Evolutionary conservation across 2,888 invertebrate species (phyloP).

Genomic region (Campoplex capitator): DNA sequence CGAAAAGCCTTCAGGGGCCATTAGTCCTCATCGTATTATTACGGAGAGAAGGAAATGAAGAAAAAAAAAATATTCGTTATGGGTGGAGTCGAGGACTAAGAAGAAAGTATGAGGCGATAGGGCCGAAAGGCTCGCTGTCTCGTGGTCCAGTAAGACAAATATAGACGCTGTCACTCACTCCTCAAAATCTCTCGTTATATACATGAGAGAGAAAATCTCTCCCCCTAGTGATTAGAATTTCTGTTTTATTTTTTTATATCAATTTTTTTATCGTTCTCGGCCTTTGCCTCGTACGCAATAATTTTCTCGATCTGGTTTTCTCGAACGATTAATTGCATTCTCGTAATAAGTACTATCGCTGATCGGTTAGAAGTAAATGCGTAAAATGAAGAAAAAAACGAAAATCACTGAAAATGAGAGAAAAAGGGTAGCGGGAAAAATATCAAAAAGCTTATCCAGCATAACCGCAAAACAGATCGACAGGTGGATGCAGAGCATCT

Average conservation of each 20-base stretch:
- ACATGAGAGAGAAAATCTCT: slow-evolving; percentile 18
- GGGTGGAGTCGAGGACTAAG: slow-evolving; percentile 50
- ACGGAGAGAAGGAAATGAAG: neutral
- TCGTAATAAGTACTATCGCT: slow-evolving; percentile 59
- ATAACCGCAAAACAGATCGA: slow-evolving; percentile 34
- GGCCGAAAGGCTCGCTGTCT: slow-evolving; percentile 40
- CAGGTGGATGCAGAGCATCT: slow-evolving; percentile 44
- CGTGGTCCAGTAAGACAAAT: slow-evolving; percentile 38
- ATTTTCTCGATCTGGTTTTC: slow-evolving; percentile 50
- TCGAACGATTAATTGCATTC: slow-evolving; percentile 60
- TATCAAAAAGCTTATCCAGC: slow-evolving; percentile 44
- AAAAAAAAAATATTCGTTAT: neutral
- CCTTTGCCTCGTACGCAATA: slow-evolving; percentile 13
- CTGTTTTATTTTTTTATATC: neutral
- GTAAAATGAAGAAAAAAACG: neutral
- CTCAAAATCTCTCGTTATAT: slow-evolving; percentile 50
- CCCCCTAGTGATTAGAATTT: neutral
- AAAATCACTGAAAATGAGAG: neutral
- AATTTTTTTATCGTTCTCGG: neutral
- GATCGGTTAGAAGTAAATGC: slow-evolving; percentile 1
- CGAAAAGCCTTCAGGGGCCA: slow-evolving; percentile 55
- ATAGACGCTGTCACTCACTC: slow-evolving; percentile 52
- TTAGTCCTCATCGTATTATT: slow-evolving; percentile 53
- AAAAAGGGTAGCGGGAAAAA: neutral
- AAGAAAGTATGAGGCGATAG: slow-evolving; percentile 60